Percentiles rank a stretch among this genome's conserved stretches.
Evolutionary conservation across 1,140 invertebrate genomes (phyloP).

Genomic region (Sarcophaga bullata): DNA sequence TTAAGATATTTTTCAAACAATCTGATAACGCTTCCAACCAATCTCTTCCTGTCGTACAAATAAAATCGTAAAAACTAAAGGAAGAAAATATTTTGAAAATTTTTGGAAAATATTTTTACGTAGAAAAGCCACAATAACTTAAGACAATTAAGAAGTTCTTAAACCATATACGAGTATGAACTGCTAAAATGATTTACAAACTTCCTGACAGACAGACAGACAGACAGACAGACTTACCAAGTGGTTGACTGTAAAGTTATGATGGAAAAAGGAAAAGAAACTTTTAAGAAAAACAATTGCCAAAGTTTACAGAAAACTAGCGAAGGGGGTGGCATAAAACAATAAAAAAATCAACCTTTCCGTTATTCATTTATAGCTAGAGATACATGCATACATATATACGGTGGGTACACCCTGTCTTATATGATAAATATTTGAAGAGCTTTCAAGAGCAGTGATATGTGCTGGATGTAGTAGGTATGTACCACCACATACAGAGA

Average conservation of each 20-base stretch:
- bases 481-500: not conserved
- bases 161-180: not conserved
- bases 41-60: too few relatives aligned
- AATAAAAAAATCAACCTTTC: too few relatives aligned
- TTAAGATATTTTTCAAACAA: too few relatives aligned
- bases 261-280: not conserved
- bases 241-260: not conserved
- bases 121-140: slow-evolving; percentile 9
- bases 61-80: too few relatives aligned
- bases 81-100: too few relatives aligned
- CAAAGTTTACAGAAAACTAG: not conserved
- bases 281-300: slow-evolving; percentile 7
- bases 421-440: slow-evolving; percentile 14
- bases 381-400: not conserved
- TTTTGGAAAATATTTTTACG: too few relatives aligned
- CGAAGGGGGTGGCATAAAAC: not conserved
- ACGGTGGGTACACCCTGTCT: not conserved
- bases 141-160: slow-evolving; percentile 19
- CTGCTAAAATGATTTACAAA: not conserved
- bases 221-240: too few relatives aligned
- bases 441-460: not conserved
- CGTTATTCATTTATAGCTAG: too few relatives aligned
- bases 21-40: too few relatives aligned
- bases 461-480: not conserved
- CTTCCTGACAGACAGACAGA: too few relatives aligned